These are phyloP conservation scores for Thalassaphorura encarpata DNA, from an alignment of 1,140 invertebrate genomes.

Conservation along the genomic window DNA sequence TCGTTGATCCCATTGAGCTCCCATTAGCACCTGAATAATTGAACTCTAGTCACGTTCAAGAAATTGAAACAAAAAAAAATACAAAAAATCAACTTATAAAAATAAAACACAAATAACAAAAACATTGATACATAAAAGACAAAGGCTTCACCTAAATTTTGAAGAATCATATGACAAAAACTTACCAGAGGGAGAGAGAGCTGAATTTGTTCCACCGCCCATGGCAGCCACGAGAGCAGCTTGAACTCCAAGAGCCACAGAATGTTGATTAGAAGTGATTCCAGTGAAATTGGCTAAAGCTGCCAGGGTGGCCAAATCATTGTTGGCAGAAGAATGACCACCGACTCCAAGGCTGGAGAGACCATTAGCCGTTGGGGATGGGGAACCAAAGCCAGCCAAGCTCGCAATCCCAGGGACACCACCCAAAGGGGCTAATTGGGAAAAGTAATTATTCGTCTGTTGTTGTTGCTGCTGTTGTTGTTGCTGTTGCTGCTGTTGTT, in stretches of 20 bases:
- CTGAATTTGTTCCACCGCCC: conserved; percentile 19
- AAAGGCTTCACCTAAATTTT: neutral
- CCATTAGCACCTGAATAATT: conserved; percentile 25
- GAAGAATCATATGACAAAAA: neutral
- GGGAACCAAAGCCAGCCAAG: conserved; percentile 15
- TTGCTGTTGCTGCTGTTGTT: conserved; percentile 23
- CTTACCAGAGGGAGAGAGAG: conserved; percentile 29
- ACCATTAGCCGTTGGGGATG: conserved; percentile 6
- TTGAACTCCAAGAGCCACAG: conserved; percentile 23
- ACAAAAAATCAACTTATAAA: neutral
- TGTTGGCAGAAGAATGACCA: conserved; percentile 9
- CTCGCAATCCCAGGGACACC: conserved; percentile 16
- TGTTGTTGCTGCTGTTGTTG: conserved; percentile 26
- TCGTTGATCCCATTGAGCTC: conserved; percentile 26
- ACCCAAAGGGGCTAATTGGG: conserved; percentile 24
- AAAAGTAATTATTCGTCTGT: conserved; percentile 23
- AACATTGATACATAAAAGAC: neutral
- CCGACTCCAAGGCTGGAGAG: conserved; percentile 19
- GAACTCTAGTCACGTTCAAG: conserved; percentile 9
- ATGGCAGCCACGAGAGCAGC: conserved; percentile 21
- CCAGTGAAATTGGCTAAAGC: conserved; percentile 30
- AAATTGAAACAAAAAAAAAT: too few species aligned
- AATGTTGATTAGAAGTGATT: conserved; percentile 25
- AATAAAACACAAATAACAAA: neutral
- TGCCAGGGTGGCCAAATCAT: conserved; percentile 30